These are phyloP conservation scores for Aplysina aerophoba DNA, from an alignment of 37 sponge, comb jelly and placozoan genomes.

Conservation along the genomic window DNA sequence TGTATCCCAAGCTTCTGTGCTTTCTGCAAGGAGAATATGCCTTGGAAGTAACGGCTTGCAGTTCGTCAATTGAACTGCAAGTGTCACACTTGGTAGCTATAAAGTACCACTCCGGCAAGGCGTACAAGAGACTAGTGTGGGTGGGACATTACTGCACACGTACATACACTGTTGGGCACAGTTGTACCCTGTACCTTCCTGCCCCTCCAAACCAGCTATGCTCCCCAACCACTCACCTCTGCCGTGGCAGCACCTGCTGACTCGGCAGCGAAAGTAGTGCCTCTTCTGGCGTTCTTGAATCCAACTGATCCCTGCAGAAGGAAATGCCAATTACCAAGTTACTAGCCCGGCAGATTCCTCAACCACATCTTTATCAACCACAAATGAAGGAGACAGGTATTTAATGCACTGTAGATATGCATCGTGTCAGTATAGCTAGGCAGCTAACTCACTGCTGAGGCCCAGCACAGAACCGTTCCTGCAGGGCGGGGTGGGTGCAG, in stretches of 20 bases:
- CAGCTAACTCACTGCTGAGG: slow-evolving; percentile 75
- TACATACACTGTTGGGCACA: no score
- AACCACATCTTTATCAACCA: not conserved
- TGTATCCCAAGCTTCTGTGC: slow-evolving; percentile 48
- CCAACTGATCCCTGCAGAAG: slow-evolving; percentile 67
- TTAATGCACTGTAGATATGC: not conserved
- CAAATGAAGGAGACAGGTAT: not conserved
- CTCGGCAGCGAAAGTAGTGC: slow-evolving; percentile 86
- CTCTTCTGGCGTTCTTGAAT: slow-evolving; percentile 67
- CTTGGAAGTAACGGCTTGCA: not conserved
- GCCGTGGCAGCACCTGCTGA: slow-evolving; percentile 74
- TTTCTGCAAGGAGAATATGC: no score
- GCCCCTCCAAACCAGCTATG: no score
- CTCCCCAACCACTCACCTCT: slow-evolving; percentile 26
- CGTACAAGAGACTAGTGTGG: no score
- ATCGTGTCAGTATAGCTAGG: not conserved
- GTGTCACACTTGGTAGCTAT: no score
- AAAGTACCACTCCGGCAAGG: no score
- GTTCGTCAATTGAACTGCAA: not conserved
- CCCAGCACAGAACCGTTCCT: slow-evolving; percentile 73
- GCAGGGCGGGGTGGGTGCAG: not conserved
- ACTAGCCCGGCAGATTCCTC: no score
- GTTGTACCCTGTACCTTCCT: no score
- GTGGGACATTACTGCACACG: no score
- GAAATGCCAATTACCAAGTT: no score